Base-by-base conservation (phyloP, 35 echinoderm and acorn worm species). In the Strongylocentrotus purpuratus region DNA sequence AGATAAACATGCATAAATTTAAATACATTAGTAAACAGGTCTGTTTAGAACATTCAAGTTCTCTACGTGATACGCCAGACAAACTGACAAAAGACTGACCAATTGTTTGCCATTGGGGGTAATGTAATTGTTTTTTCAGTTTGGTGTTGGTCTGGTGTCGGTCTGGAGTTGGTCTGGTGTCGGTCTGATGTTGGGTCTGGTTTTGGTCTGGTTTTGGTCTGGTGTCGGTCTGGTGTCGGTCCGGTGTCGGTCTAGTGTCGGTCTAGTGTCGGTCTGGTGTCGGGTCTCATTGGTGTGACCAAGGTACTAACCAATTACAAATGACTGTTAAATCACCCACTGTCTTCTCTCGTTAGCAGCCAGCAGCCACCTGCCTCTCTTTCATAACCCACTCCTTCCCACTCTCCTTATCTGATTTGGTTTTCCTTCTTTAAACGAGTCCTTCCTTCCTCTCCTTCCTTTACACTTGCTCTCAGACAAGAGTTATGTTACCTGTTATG, bases 391-490 rank as follows among this genome's bases (percentile, higher is more conserved):
- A 18, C 20, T 35, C 87, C 45, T 89, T 89, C 87, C 41, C 87
- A n/a, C 87, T 89, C 32, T 89, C 32, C 87, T 89, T 89, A 46
- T 89, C 33, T 89, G 33, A 45, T 33, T 89, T 25, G 11, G 87
- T 45, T 89, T 89, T 46, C 87, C 45, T 89, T 89, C 87, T 46
- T 46, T 33, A 46, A 89, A 46, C 32, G n/a, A 89, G 87, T 89
- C 87, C 45, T 89, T 89, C 87, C 87, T 89, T 89, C 87, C 87
- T 46, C 87, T 89, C 87, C 41, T 89, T 89, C 87, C 87, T 17
- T 25, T 25, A 18, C 87, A 33, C 32, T 89, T 17, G 15, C 87
- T 35, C 87, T 45, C 15, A 89, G 87, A 89, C 65, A 78, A 78
- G 65, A 78, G 65, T 78, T 78, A 78, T 78, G 18, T 18, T 78